Percentiles rank a stretch among this genome's conserved stretches.
These are phyloP conservation scores for Misgurnus anguillicaudatus DNA, from an alignment of 2,113 vertebrate species.

Conservation along the genomic window DNA sequence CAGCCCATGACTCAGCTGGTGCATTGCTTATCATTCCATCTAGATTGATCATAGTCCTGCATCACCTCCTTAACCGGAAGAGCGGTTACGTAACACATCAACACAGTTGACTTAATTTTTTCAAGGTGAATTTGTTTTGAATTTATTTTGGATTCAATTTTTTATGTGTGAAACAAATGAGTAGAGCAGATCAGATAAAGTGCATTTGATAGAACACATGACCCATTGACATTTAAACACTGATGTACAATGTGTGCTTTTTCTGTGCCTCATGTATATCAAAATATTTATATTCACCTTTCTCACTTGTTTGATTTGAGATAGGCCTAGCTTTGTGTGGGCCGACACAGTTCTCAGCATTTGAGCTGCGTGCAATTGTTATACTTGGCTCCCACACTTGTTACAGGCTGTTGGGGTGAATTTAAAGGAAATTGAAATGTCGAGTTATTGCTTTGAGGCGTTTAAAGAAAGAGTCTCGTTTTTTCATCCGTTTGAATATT, in stretches of 20 bases:
- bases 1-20: neutral
- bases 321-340: neutral
- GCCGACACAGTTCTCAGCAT: neutral
- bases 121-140: neutral
- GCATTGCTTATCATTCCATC: conserved; percentile 6
- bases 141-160: neutral
- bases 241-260: no score
- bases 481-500: conserved; percentile 19
- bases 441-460: conserved; percentile 18
- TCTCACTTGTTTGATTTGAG: neutral
- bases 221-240: no score
- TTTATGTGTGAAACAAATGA: neutral
- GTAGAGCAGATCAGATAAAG: neutral
- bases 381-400: neutral
- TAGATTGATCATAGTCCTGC: conserved; percentile 19
- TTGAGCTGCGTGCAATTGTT: conserved; percentile 1
- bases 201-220: neutral
- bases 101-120: neutral
- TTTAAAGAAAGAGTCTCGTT: conserved; percentile 25
- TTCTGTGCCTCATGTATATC: neutral
- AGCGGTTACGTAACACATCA: conserved; percentile 12
- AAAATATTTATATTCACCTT: no score
- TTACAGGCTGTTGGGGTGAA: conserved; percentile 24
- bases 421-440: neutral
- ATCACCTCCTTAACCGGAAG: conserved; percentile 2